phyloP scores from a whole-genome alignment of 2,888 invertebrate species.

The Drosophila emarginata region DNA sequence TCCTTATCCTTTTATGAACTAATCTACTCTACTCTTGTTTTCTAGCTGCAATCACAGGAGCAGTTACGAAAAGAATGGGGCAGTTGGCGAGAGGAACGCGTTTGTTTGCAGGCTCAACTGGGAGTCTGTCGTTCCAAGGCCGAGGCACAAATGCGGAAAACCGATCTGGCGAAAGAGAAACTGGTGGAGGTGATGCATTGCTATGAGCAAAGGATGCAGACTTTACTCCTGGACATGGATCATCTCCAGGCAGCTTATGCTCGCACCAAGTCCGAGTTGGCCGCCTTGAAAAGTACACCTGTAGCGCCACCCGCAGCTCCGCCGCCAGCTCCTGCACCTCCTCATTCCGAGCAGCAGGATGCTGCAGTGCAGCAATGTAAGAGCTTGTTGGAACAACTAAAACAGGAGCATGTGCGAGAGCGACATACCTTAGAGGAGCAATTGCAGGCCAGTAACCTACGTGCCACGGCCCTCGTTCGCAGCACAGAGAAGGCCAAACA shows the following conservation, averaged over 20 bases:
- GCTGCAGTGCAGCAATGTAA: constrained; percentile 89
- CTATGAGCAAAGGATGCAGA: constrained; percentile 88
- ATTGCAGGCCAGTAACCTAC: constrained; percentile 50
- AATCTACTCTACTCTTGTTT: constrained; percentile 68
- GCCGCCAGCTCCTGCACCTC: constrained; percentile 27
- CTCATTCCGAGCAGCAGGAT: constrained; percentile 51
- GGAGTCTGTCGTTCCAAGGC: constrained; percentile 81
- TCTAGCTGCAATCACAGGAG: constrained; percentile 84
- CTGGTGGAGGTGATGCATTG: constrained; percentile 88
- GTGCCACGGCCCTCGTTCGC: constrained; percentile 62
- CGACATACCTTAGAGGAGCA: constrained; percentile 62
- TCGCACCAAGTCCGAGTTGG: constrained; percentile 80
- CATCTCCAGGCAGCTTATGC: constrained; percentile 81
- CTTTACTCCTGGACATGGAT: constrained; percentile 80
- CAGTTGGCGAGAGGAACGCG: constrained; percentile 82
- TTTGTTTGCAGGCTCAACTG: constrained; percentile 79
- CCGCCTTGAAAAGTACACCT: constrained; percentile 66
- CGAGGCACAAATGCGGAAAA: constrained; percentile 84
- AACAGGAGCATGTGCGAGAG: constrained; percentile 88
- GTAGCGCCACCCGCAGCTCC: not conserved
- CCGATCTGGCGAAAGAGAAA: constrained; percentile 88
- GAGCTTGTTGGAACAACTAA: constrained; percentile 89
- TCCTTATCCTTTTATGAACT: not conserved
- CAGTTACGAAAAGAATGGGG: constrained; percentile 83
- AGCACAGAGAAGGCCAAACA: constrained; percentile 76